phyloP scores from a whole-genome alignment of 1,140 invertebrate species.

The Orius insidiosus region DNA sequence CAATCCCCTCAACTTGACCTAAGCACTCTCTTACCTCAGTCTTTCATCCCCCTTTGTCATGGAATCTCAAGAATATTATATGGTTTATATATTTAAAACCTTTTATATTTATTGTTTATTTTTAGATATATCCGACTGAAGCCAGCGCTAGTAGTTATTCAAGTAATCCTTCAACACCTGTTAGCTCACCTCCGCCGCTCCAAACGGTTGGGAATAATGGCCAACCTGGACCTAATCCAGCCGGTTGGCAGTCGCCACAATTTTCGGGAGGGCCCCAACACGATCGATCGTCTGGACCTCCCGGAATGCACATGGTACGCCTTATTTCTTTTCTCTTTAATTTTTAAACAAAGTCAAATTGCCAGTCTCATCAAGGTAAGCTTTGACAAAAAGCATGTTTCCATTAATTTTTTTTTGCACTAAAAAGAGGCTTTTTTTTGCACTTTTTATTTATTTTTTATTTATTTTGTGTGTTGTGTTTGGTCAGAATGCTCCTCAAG shows the following conservation, averaged over 20 bases:
- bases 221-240: slow-evolving; percentile 19
- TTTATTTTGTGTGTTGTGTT: slow-evolving; percentile 27
- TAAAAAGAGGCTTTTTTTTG: background rate
- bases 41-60: too few species aligned
- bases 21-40: background rate
- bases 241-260: slow-evolving; percentile 23
- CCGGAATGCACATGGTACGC: slow-evolving; percentile 30
- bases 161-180: slow-evolving; percentile 74
- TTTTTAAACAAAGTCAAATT: slow-evolving; percentile 1
- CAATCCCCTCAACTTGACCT: background rate
- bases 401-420: slow-evolving; percentile 11
- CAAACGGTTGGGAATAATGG: slow-evolving; percentile 21
- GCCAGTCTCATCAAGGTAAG: background rate
- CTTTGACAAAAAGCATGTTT: background rate
- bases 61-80: background rate
- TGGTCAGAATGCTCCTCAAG: slow-evolving; percentile 36
- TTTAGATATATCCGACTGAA: slow-evolving; percentile 70
- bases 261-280: slow-evolving; percentile 20
- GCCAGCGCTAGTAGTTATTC: slow-evolving; percentile 84
- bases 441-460: slow-evolving; percentile 35
- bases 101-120: slow-evolving; percentile 18
- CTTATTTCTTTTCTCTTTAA: slow-evolving; percentile 10
- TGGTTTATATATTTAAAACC: background rate
- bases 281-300: slow-evolving; percentile 8
- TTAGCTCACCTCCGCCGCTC: slow-evolving; percentile 62